phyloP scores from a whole-genome alignment of 2,113 vertebrate genomes.

The Xenotilapia leptura region DNA sequence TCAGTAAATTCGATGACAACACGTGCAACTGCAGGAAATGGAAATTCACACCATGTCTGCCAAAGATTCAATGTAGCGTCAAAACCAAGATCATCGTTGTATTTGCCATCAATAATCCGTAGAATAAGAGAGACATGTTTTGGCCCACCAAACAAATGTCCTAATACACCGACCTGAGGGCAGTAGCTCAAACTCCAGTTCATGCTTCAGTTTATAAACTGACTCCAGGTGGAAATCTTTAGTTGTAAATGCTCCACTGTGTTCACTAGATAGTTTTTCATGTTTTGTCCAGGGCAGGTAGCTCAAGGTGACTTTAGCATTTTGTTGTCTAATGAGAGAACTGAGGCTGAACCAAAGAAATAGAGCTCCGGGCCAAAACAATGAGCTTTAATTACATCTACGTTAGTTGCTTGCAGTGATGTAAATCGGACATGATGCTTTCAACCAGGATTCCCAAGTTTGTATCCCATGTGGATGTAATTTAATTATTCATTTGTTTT shows the following conservation, averaged over 20 bases:
- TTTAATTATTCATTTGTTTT: neutral
- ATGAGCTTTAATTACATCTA: neutral
- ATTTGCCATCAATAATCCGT: neutral
- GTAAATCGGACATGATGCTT: neutral
- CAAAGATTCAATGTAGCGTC: neutral
- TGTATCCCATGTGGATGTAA: neutral
- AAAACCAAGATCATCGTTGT: neutral
- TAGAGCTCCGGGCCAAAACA: neutral
- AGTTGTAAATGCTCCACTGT: neutral
- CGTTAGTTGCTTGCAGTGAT: neutral
- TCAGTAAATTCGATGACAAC: neutral
- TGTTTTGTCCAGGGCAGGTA: neutral
- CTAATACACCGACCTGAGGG: neutral
- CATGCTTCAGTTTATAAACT: neutral
- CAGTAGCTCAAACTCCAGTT: neutral
- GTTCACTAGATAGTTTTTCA: neutral
- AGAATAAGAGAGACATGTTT: neutral
- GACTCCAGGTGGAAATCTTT: neutral
- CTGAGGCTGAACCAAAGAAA: neutral
- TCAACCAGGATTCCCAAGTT: neutral
- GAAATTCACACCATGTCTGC: neutral
- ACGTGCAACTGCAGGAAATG: neutral
- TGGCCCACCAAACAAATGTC: neutral
- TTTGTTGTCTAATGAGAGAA: neutral
- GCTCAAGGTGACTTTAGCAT: neutral